Percentiles rank a stretch among this genome's conserved stretches.
These are phyloP conservation scores for Chrysina gloriosa DNA, from an alignment of 2,888 invertebrate genomes.

Conservation along the genomic window DNA sequence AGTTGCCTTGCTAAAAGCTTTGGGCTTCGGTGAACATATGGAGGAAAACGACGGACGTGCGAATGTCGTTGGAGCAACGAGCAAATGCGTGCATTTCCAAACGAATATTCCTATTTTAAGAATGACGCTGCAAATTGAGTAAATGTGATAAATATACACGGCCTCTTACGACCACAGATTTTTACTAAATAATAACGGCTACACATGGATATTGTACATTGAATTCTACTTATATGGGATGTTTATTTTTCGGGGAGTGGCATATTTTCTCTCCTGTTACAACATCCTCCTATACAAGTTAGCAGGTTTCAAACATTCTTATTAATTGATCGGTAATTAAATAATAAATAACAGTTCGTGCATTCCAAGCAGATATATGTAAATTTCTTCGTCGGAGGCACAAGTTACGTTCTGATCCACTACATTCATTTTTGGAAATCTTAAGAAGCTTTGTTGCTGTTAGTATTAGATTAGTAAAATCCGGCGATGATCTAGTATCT, in stretches of 20 bases:
- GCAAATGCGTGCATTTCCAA: constrained; percentile 12
- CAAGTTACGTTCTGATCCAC: no score
- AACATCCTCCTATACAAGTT: background rate
- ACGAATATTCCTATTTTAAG: constrained; percentile 19
- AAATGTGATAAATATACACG: constrained; percentile 18
- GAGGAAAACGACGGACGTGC: background rate
- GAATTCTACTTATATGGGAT: background rate
- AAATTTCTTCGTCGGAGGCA: no score
- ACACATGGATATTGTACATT: background rate
- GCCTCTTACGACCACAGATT: background rate
- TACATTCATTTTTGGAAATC: no score
- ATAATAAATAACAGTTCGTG: no score
- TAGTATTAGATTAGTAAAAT: no score
- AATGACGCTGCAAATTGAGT: constrained; percentile 21
- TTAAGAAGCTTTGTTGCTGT: no score
- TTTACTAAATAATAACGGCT: background rate
- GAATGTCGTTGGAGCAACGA: background rate
- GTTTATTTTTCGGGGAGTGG: background rate
- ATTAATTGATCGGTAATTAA: no score
- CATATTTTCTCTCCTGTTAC: background rate
- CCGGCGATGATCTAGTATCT: no score
- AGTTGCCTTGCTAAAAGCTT: constrained; percentile 23
- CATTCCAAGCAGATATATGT: no score
- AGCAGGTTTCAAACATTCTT: background rate
- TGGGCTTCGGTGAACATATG: background rate